Evolutionary conservation across 1,140 invertebrate genomes (phyloP).

Genomic region (Anastrepha obliqua): DNA sequence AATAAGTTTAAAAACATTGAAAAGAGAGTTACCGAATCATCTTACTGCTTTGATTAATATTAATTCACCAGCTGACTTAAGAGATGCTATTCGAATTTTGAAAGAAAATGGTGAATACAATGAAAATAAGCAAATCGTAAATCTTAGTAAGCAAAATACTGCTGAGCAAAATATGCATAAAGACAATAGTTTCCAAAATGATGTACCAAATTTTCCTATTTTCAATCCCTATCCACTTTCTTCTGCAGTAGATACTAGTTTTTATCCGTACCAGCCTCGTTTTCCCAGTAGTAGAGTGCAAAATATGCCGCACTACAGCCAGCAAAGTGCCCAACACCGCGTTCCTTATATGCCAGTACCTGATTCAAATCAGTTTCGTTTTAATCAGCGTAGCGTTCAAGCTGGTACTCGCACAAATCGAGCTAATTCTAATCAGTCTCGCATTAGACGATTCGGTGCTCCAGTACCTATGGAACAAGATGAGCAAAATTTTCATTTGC

Average conservation of each 20-base stretch:
- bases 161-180: background rate
- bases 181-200: too few species aligned
- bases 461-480: background rate
- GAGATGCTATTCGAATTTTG: background rate
- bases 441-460: background rate
- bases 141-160: background rate
- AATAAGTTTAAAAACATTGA: conserved; percentile 6
- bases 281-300: too few species aligned
- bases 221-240: background rate
- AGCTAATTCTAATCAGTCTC: background rate
- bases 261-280: too few species aligned
- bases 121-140: background rate
- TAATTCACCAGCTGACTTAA: background rate
- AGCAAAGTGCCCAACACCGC: too few species aligned
- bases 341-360: background rate
- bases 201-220: background rate
- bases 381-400: too few species aligned
- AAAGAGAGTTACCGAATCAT: background rate
- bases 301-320: too few species aligned
- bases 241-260: background rate
- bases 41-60: background rate
- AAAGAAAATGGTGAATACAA: background rate
- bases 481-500: background rate
- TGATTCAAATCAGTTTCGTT: too few species aligned
- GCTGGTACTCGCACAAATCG: background rate